A percentile compares a stretch with the other conserved stretches of the same genome.
These are phyloP conservation scores for Achroia grisella DNA, from an alignment of 1,140 invertebrate genomes.

Conservation along the genomic window DNA sequence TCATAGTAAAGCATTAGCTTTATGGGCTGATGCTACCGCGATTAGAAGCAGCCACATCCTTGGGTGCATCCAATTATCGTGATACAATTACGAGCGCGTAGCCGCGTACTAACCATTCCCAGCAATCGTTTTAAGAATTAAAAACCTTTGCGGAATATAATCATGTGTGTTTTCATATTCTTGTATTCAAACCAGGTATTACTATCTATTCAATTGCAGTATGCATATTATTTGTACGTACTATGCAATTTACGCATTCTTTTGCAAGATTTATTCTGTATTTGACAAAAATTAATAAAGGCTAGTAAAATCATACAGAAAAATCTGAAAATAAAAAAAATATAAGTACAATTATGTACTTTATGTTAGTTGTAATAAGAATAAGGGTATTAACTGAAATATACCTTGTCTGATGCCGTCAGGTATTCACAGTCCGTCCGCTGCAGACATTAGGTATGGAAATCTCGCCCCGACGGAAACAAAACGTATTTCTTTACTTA, in stretches of 20 bases:
- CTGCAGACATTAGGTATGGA: constrained; percentile 50
- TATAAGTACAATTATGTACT: background rate
- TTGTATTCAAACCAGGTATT: too few relatives aligned
- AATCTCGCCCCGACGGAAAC: constrained; percentile 47
- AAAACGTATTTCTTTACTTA: constrained; percentile 64
- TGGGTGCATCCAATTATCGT: constrained; percentile 8
- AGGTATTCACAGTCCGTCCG: constrained; percentile 34
- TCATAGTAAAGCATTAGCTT: constrained; percentile 40
- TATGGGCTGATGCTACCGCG: constrained; percentile 23
- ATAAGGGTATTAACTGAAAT: background rate
- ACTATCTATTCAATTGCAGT: too few relatives aligned
- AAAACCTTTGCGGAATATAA: too few relatives aligned
- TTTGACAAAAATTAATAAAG: too few relatives aligned
- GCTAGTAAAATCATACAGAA: too few relatives aligned
- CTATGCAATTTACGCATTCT: too few relatives aligned
- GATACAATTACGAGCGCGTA: background rate
- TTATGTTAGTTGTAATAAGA: background rate
- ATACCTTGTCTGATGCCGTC: constrained; percentile 15
- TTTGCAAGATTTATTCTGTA: too few relatives aligned
- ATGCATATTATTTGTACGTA: too few relatives aligned
- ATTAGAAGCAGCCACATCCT: constrained; percentile 1
- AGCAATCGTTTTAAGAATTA: background rate
- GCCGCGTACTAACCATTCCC: background rate
- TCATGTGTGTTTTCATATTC: too few relatives aligned
- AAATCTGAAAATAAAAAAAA: too few relatives aligned